phyloP scores from a whole-genome alignment of 2,888 invertebrate genomes.

The Lasioglossum calceatum region DNA sequence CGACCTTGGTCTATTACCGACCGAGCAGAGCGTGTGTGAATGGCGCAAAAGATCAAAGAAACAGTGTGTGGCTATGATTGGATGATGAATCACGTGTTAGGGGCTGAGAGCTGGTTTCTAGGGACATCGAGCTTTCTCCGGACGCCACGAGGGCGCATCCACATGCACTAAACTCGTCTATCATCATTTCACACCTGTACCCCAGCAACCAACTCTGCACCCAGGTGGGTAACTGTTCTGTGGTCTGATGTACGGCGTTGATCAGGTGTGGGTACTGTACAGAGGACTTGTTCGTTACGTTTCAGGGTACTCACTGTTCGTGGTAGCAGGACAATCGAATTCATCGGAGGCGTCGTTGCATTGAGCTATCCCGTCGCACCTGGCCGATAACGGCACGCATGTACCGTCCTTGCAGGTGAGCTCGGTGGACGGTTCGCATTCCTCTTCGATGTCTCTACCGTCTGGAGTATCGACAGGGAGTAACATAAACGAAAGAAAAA shows the following conservation, averaged over 20 bases:
- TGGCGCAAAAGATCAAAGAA: background rate
- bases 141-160: background rate
- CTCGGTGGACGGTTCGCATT: conserved; percentile 78
- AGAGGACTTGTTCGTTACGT: background rate
- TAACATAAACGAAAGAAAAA: conserved; percentile 1
- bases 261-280: background rate
- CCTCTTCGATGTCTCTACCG: conserved; percentile 9
- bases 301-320: conserved; percentile 35
- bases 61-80: background rate
- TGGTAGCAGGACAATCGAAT: conserved; percentile 81
- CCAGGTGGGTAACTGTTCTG: background rate
- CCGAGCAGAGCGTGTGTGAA: background rate
- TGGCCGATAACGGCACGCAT: conserved; percentile 86
- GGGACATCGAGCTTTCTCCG: background rate
- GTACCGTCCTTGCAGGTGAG: conserved; percentile 85
- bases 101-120: background rate
- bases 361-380: conserved; percentile 87
- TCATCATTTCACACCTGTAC: background rate
- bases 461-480: conserved; percentile 29
- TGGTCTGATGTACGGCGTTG: background rate
- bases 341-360: conserved; percentile 87
- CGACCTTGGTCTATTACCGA: background rate
- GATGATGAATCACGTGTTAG: background rate
- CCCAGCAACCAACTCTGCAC: background rate
- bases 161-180: background rate